Base-by-base conservation (phyloP, 1,140 invertebrate species). In the Tetramorium simillimum region DNA sequence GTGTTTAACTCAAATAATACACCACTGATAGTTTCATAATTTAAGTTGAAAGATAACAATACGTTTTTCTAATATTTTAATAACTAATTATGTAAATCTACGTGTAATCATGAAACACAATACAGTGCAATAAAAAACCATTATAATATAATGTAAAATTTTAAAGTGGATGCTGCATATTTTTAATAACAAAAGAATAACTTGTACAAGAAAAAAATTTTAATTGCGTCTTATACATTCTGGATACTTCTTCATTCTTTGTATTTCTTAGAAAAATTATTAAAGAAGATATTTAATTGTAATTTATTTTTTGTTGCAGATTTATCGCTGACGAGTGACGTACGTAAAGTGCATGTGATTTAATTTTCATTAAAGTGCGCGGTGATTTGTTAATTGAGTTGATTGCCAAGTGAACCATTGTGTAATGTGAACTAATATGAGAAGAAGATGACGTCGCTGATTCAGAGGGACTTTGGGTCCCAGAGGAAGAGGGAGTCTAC, bases 401-500 rank as follows among this genome's bases (percentile, higher is more conserved):
- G 56, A 28, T 53, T 18, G 28, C 40, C 0, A 51, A 84, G 18
- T 51, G 56, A 62, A 60, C 24, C 24, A 16, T 60, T 18, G n/a
- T 16, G 46, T 67, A 24, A 51, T 24, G 9, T 40, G 21, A 40
- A 84, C 28, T 91, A 92, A 93, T 92, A 91, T 92, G 92, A 91
- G 53, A 92, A 90, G 62, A 92, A 90, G 89, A 95, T 95, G 94
- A 94, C 94, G 90, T 95, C 94, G 85, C 70, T 93, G 70, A 43
- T 93, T 60, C 93, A 92, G 81, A 93, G 92, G 89, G 93, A 95
- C 77, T 89, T 81, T 43, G 91, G 86, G 62, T 91, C 93, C 87
- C 92, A 92, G 70, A 93, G 77, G 58, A 95, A 94, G 53, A 93
- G 94, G 78, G 94, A 95, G 72, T 95, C 94, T 16, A 94, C 86